A percentile compares a stretch with the other conserved stretches of the same genome.
Conservation (phyloP, 2,888 invertebrate species). For the Tiphia femorata region DNA sequence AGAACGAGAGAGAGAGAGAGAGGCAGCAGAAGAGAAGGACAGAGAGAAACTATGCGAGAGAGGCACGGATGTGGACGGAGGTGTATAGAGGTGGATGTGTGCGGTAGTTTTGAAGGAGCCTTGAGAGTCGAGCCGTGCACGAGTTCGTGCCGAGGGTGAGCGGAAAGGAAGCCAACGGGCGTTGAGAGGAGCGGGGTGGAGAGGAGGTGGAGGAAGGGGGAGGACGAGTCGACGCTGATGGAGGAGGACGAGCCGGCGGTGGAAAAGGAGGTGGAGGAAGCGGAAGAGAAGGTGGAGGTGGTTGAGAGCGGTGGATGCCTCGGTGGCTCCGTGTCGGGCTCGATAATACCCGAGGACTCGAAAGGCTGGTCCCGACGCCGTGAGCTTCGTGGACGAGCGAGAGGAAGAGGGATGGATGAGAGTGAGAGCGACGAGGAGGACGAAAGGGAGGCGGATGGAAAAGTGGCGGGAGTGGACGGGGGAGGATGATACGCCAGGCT, state of each 20-base stretch:
- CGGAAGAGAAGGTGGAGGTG: conserved; percentile 7
- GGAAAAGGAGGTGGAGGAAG: conserved; percentile 26
- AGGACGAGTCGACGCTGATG: background rate
- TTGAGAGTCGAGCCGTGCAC: conserved; percentile 25
- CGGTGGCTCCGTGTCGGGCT: conserved; percentile 48
- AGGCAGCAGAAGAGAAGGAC: background rate
- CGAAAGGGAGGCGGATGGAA: background rate
- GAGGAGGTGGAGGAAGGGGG: conserved; percentile 4
- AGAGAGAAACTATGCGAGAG: too few species aligned
- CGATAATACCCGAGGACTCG: conserved; percentile 51
- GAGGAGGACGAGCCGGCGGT: conserved; percentile 1
- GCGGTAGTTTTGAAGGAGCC: conserved; percentile 21
- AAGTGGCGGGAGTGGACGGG: background rate
- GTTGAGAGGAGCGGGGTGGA: background rate
- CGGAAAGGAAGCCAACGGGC: conserved; percentile 17
- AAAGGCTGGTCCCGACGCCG: conserved; percentile 45
- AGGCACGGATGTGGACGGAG: background rate
- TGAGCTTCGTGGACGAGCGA: conserved; percentile 28
- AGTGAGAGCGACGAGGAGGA: conserved; percentile 14
- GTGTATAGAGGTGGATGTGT: conserved; percentile 8
- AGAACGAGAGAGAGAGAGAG: background rate
- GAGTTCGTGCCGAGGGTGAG: conserved; percentile 30
- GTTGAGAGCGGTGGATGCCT: conserved; percentile 34
- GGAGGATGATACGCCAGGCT: conserved; percentile 34
- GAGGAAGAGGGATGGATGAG: conserved; percentile 22